Base-by-base conservation (phyloP, 1,140 invertebrate species). In the Holotrichia oblita region DNA sequence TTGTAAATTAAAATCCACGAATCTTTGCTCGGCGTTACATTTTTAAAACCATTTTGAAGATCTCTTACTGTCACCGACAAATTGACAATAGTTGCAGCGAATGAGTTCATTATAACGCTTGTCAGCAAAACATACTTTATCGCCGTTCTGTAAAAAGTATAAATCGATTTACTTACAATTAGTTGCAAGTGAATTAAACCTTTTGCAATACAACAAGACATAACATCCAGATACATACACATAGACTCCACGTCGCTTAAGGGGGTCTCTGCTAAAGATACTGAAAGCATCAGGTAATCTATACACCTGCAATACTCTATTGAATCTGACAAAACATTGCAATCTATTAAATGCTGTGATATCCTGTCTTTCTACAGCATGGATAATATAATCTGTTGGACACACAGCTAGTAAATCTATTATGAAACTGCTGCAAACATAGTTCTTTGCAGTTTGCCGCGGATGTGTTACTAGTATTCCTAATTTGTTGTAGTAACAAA, bases 401-500 rank as follows among this genome's bases (percentile, higher is more conserved):
- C 87, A 76, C 27, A 84, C 85, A 0, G 79, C 85, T 6, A 88
- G 72, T 6, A 89, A 77, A 74, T 89, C 88, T 6, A 85, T 79
- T 3, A 87, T 48, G 64, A 88, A 89, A 6, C 86, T 84, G 0
- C 86, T 87, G 8, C 81, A 84, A 8, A 88, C 27, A 73, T 88
- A 89, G 72, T 88, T 83, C 0, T 81, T 84, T 0, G 87, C 84
- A 0, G 87, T 88, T 44, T 84, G 86, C 0, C 85, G 79, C 0
- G 88, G 88, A 76, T 89, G 88, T 69, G 85, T 86, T 2, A 89
- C 84, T 27, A 88, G 79, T 9, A 88, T 83, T 3, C 87, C 86
- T 3, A 83, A 81, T 0, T 87, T 84, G 76, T 87, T 87, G 82
- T 85, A 88, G 61, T 87, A 88, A 14, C 87, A 87, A 8, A 88